Base-by-base conservation (phyloP, 2,797 vertebrate genomes). In the Phaenicophaeus curvirostris region DNA sequence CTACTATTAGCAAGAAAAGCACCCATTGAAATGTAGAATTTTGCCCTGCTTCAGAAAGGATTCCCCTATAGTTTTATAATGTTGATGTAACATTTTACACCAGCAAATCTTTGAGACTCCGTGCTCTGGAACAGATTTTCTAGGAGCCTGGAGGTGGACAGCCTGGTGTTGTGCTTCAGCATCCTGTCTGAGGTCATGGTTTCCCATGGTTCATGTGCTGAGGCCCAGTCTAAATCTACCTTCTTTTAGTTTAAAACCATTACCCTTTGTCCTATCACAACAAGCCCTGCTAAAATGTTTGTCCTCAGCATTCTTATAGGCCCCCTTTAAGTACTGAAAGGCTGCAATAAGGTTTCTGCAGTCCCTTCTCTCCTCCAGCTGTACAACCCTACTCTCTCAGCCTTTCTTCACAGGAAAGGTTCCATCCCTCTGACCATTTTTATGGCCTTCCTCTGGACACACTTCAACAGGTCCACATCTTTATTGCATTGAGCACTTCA, bases 161-260 rank as follows among this genome's bases (percentile, higher is more conserved):
- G 41, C 33, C 50, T 27, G 1, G 25, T 71, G 21, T 3, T 35
- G 12, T 11, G 2, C 42, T 83, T 1, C 0, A 77, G 53, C 27
- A 24, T 37, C 37, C 13, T 48, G 16, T 11, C 66, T 44, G 6
- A 30, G 50, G 23, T 66, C 33, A 74, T 3, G 2, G 14, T 15
- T 82, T 82, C 42, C 46, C 23, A 13, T 3, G 1, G 15, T 53
- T 75, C 3, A 1, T 39, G 28, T 71, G 55, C 31, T 46, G 42
- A 77, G 31, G 53, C 25, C 19, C 30, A 67, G 27, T 37, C 46
- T 75, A n/a, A 46, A 46, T 46, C 65, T 19, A 31, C 21, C 27
- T 13, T 77, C 46, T 21, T 46, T 46, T 44, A 46, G 19, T 46
- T 46, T 46, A 46, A 46, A 46, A 46, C 20, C 20, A 46, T 46